phyloP scores from a whole-genome alignment of 2,888 invertebrate genomes.

The Scaptomyza flava region DNA sequence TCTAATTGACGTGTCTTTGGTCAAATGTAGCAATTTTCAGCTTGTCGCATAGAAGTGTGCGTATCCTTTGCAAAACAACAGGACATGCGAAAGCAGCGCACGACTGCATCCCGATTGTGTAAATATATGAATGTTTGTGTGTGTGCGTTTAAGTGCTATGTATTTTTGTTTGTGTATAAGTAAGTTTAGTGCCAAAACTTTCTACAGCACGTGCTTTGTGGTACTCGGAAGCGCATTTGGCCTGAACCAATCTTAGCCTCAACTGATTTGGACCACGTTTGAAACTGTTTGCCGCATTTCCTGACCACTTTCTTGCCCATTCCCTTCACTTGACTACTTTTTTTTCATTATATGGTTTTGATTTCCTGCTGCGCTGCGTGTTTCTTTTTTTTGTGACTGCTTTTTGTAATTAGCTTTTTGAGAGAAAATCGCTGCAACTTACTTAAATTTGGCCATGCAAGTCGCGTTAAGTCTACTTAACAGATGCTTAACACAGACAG shows the following conservation, averaged over 20 bases:
- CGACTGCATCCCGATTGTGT: slow-evolving; percentile 52
- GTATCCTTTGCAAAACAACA: slow-evolving; percentile 41
- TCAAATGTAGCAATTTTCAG: slow-evolving; percentile 66
- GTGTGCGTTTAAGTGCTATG: slow-evolving; percentile 28
- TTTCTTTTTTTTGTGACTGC: slow-evolving; percentile 6
- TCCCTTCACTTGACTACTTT: slow-evolving; percentile 3
- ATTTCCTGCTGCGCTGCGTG: slow-evolving; percentile 43
- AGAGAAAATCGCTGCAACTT: slow-evolving; percentile 22
- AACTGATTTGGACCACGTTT: slow-evolving; percentile 13
- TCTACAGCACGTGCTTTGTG: slow-evolving; percentile 59
- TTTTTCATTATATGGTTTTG: slow-evolving; percentile 42
- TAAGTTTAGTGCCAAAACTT: slow-evolving; percentile 42
- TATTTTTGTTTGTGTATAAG: slow-evolving; percentile 17
- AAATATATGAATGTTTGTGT: slow-evolving; percentile 8
- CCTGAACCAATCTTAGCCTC: slow-evolving; percentile 25
- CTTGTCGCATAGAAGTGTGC: slow-evolving; percentile 1
- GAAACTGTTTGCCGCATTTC: slow-evolving; percentile 32
- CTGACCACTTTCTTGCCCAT: slow-evolving; percentile 13
- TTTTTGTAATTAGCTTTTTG: slow-evolving; percentile 55
- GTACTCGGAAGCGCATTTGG: slow-evolving; percentile 26
- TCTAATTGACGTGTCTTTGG: slow-evolving; percentile 76
- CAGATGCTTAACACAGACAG: slow-evolving; percentile 62
- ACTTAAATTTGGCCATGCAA: slow-evolving; percentile 62
- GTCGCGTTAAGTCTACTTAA: slow-evolving; percentile 67
- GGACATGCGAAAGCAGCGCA: slow-evolving; percentile 61